Evolutionary conservation across 2,888 invertebrate species (phyloP).

Genomic region (Dicranocentrus wangi): DNA sequence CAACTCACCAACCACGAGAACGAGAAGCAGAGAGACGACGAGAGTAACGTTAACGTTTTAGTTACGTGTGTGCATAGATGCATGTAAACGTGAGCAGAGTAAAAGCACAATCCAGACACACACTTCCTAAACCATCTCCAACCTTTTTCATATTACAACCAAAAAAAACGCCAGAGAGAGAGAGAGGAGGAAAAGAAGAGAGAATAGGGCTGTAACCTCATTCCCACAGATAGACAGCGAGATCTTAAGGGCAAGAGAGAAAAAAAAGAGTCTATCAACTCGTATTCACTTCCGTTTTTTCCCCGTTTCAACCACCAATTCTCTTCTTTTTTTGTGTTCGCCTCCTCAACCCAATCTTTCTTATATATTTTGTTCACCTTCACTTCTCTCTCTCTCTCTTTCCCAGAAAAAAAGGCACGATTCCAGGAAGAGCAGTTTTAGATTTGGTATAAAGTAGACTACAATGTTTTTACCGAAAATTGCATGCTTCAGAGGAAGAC

Average conservation of each 20-base stretch:
- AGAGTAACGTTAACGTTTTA: no score
- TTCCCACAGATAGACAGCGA: slow-evolving; percentile 57
- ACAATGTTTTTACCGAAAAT: slow-evolving; percentile 1
- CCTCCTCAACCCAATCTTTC: no score
- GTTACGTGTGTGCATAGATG: slow-evolving; percentile 21
- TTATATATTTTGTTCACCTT: slow-evolving; percentile 29
- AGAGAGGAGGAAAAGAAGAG: slow-evolving; percentile 29
- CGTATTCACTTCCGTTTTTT: slow-evolving; percentile 59
- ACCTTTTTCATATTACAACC: slow-evolving; percentile 20
- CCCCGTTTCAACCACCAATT: slow-evolving; percentile 15
- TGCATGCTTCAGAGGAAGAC: neutral
- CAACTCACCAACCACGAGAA: no score
- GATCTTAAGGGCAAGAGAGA: slow-evolving; percentile 58
- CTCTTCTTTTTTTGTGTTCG: slow-evolving; percentile 8
- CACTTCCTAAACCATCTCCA: slow-evolving; percentile 27
- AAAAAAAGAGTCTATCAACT: slow-evolving; percentile 59
- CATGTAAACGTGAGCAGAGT: neutral
- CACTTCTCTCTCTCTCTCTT: neutral
- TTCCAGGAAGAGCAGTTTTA: slow-evolving; percentile 29
- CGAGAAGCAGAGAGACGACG: no score
- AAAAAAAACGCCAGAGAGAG: neutral
- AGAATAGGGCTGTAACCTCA: slow-evolving; percentile 51
- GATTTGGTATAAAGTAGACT: slow-evolving; percentile 14
- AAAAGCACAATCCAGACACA: neutral
- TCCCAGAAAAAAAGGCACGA: slow-evolving; percentile 25